Percentiles rank a stretch among this genome's conserved stretches.
phyloP scores from a whole-genome alignment of 2,888 invertebrate genomes.

The Campoplex nolae region DNA sequence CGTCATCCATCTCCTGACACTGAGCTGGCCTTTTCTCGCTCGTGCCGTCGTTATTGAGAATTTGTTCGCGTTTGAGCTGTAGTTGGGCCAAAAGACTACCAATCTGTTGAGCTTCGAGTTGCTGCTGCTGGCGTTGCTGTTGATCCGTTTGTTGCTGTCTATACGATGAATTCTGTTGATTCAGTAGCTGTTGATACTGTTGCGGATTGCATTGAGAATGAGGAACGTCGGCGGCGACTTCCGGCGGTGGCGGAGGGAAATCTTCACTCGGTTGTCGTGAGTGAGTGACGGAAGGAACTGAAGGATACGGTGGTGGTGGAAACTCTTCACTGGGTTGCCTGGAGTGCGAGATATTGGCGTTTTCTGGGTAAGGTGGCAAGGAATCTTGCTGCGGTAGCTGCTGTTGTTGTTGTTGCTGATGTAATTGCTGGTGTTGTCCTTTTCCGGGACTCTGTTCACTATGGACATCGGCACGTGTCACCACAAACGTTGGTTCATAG shows the following conservation, averaged over 20 bases:
- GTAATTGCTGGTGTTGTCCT: slow-evolving; percentile 73
- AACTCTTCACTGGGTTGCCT: slow-evolving; percentile 86
- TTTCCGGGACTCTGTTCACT: slow-evolving; percentile 91
- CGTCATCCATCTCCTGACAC: slow-evolving; percentile 71
- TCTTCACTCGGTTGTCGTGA: slow-evolving; percentile 95
- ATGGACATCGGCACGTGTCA: slow-evolving; percentile 94
- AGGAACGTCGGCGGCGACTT: slow-evolving; percentile 87
- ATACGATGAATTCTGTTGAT: slow-evolving; percentile 61
- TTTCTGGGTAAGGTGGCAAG: slow-evolving; percentile 85
- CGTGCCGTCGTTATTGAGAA: slow-evolving; percentile 77
- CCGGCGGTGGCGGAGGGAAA: slow-evolving; percentile 95
- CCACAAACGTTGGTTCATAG: slow-evolving; percentile 86
- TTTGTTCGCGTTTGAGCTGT: slow-evolving; percentile 84
- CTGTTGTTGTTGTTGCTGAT: slow-evolving; percentile 37
- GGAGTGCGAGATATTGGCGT: slow-evolving; percentile 84
- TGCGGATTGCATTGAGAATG: slow-evolving; percentile 44
- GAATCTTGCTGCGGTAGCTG: slow-evolving; percentile 85
- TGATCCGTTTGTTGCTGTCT: slow-evolving; percentile 61
- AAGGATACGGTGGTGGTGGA: slow-evolving; percentile 91
- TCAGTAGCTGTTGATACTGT: slow-evolving; percentile 61
- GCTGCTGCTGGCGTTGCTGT: slow-evolving; percentile 73
- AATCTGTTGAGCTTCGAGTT: slow-evolving; percentile 80
- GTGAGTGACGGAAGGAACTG: slow-evolving; percentile 91
- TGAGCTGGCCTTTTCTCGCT: slow-evolving; percentile 76
- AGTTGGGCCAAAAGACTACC: slow-evolving; percentile 80